These are phyloP conservation scores for Drosophila atripex DNA, from an alignment of 2,888 invertebrate genomes.

Conservation along the genomic window DNA sequence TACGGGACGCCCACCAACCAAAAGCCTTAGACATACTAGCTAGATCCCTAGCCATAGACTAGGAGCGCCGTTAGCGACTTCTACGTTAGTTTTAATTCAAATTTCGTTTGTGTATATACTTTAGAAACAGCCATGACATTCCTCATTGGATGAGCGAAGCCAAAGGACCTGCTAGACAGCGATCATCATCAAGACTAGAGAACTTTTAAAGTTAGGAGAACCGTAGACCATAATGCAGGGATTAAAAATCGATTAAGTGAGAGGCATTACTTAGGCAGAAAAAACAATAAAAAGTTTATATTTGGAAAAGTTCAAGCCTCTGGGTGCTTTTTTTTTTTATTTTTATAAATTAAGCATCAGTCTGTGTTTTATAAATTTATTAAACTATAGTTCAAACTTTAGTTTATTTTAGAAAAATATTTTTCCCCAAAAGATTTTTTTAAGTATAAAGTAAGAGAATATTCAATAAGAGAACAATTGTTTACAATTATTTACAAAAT, in stretches of 20 bases:
- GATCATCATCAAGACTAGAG: background rate
- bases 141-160: background rate
- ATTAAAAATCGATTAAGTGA: background rate
- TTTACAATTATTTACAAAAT: background rate
- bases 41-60: background rate
- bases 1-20: slow-evolving; percentile 75
- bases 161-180: background rate
- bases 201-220: background rate
- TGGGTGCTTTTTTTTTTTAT: background rate
- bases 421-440: too few relatives aligned
- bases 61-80: background rate
- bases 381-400: too few relatives aligned
- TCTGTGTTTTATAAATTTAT: too few relatives aligned
- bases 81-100: background rate
- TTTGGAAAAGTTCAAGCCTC: too few relatives aligned
- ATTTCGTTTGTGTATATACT: background rate
- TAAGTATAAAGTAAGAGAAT: too few relatives aligned
- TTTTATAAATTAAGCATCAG: background rate
- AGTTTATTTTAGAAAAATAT: too few relatives aligned
- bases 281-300: background rate
- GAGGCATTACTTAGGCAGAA: background rate
- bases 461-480: background rate
- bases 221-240: too few relatives aligned
- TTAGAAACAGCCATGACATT: slow-evolving; percentile 1
- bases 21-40: too few relatives aligned